Conservation (phyloP, 2,113 vertebrate species). For the Catharus fuscescens region DNA sequence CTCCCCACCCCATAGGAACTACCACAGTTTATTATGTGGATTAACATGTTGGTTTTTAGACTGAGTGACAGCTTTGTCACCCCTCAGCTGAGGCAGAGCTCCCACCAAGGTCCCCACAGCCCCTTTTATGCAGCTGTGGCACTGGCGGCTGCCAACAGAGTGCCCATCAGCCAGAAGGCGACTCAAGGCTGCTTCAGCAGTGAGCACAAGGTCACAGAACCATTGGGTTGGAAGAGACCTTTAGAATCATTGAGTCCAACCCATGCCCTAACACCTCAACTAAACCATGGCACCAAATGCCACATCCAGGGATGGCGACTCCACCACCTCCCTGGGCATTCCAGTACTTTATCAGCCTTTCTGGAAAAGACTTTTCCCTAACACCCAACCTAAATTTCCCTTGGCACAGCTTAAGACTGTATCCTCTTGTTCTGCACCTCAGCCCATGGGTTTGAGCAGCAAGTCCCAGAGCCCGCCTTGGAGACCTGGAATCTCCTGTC, state of each 20-base stretch:
- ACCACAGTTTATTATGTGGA: fast-evolving
- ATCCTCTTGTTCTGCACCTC: not conserved
- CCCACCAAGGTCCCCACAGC: not conserved
- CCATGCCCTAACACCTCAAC: not conserved
- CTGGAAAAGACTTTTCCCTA: not conserved
- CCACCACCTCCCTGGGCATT: not conserved
- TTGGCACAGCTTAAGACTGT: not conserved
- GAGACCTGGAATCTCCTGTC: not conserved
- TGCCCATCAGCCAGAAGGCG: not conserved
- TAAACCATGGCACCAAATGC: not conserved
- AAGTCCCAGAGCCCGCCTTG: not conserved
- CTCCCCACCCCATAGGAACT: not conserved
- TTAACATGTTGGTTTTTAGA: fast-evolving
- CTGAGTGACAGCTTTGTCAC: not conserved
- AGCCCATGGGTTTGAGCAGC: not conserved
- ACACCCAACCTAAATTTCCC: not conserved
- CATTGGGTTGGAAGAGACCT: not conserved
- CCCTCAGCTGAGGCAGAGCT: not conserved
- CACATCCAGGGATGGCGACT: not conserved
- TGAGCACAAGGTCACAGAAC: not conserved
- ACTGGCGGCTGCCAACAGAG: not conserved
- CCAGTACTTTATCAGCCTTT: not conserved
- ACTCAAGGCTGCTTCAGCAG: not conserved
- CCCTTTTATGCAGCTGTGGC: not conserved
- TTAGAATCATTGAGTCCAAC: not conserved